Evolutionary conservation across 1,140 invertebrate genomes (phyloP).

Genomic region (Drosophila nannoptera): DNA sequence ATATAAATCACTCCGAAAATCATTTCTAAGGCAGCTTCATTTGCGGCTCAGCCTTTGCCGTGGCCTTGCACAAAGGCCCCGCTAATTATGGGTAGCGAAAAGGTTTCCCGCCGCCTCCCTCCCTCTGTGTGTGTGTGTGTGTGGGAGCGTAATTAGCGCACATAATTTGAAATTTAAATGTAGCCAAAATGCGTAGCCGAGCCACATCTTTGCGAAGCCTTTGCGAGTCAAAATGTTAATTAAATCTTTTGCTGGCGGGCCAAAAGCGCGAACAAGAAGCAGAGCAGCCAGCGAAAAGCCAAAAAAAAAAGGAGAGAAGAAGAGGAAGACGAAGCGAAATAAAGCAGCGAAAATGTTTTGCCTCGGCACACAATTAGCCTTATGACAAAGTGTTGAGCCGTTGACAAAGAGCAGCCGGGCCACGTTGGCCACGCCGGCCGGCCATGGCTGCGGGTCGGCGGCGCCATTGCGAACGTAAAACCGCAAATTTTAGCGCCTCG

Average conservation of each 20-base stretch:
- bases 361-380: slow-evolving; percentile 59
- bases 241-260: slow-evolving; percentile 57
- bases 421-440: background rate
- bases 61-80: slow-evolving; percentile 57
- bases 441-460: background rate
- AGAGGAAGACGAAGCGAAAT: too few relatives aligned
- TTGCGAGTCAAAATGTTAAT: slow-evolving; percentile 74
- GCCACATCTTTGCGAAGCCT: slow-evolving; percentile 56
- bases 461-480: slow-evolving; percentile 70
- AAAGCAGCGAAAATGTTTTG: slow-evolving; percentile 13
- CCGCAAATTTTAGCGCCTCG: slow-evolving; percentile 75
- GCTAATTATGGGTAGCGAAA: slow-evolving; percentile 66
- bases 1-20: slow-evolving; percentile 1
- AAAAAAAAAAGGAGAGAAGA: background rate
- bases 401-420: slow-evolving; percentile 8
- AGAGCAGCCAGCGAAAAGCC: slow-evolving; percentile 22
- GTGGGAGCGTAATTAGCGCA: slow-evolving; percentile 65
- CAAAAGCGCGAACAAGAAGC: slow-evolving; percentile 11
- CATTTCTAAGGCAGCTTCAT: slow-evolving; percentile 25
- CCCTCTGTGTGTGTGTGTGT: background rate
- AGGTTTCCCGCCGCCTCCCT: slow-evolving; percentile 40
- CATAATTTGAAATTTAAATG: slow-evolving; percentile 78
- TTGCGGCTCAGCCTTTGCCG: background rate
- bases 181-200: slow-evolving; percentile 49
- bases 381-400: slow-evolving; percentile 61